These are phyloP conservation scores for Sarcophaga caerulescens DNA, from an alignment of 2,888 invertebrate species.

Conservation along the genomic window DNA sequence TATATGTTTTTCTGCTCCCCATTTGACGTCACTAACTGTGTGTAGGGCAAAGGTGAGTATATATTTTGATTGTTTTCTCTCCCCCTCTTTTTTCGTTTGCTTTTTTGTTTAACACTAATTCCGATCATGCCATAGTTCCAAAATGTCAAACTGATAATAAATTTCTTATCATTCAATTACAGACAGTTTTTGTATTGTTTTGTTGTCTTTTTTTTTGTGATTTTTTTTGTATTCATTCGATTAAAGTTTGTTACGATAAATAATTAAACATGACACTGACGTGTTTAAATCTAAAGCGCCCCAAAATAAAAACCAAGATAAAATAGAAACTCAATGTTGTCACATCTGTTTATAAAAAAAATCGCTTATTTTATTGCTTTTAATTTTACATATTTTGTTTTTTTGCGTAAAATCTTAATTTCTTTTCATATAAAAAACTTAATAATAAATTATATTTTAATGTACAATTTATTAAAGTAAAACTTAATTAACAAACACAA, in stretches of 20 bases:
- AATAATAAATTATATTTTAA: constrained; percentile 13
- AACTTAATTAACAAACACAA: constrained; percentile 1
- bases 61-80: neutral
- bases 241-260: constrained; percentile 11
- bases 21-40: too few species aligned
- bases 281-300: neutral
- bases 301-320: too few species aligned
- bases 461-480: constrained; percentile 20
- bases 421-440: constrained; percentile 47
- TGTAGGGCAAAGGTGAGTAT: too few species aligned
- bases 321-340: too few species aligned
- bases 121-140: constrained; percentile 52
- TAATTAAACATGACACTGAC: neutral
- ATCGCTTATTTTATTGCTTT: constrained; percentile 8
- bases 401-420: constrained; percentile 48
- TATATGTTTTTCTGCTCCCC: too few species aligned
- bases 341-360: too few species aligned
- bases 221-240: too few species aligned
- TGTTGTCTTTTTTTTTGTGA: neutral
- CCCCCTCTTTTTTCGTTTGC: neutral
- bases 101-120: neutral
- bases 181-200: neutral
- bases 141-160: constrained; percentile 51
- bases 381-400: constrained; percentile 24
- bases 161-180: constrained; percentile 43